phyloP scores from a whole-genome alignment of 2,888 invertebrate genomes.

The Pseudococcus jackbeardsleyi region DNA sequence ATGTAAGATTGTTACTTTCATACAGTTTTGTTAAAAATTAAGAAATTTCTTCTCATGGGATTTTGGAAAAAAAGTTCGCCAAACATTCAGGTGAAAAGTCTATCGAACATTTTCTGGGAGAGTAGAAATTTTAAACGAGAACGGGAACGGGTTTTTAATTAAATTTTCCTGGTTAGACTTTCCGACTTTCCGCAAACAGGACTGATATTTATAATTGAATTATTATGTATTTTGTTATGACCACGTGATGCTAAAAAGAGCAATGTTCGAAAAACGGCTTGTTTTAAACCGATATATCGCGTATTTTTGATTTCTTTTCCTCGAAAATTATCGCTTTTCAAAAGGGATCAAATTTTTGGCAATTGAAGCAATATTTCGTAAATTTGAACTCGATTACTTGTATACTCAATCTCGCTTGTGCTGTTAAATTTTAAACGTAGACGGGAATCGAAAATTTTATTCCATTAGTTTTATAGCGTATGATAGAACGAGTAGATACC shows the following conservation, averaged over 20 bases:
- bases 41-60: neutral
- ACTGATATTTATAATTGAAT: constrained; percentile 2
- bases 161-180: no score
- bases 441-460: neutral
- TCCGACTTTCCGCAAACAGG: neutral
- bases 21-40: neutral
- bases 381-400: neutral
- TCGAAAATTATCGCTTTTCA: no score
- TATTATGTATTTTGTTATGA: neutral
- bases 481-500: neutral
- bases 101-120: no score
- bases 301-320: no score
- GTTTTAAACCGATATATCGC: no score
- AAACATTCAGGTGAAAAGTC: no score
- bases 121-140: neutral
- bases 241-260: neutral
- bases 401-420: neutral
- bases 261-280: no score
- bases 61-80: neutral
- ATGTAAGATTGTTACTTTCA: constrained; percentile 34
- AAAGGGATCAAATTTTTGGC: no score
- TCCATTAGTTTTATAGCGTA: neutral
- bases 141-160: neutral
- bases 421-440: neutral
- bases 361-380: neutral